Conservation (phyloP, 2,888 invertebrate species). For the Chrysolina oricalcia region DNA sequence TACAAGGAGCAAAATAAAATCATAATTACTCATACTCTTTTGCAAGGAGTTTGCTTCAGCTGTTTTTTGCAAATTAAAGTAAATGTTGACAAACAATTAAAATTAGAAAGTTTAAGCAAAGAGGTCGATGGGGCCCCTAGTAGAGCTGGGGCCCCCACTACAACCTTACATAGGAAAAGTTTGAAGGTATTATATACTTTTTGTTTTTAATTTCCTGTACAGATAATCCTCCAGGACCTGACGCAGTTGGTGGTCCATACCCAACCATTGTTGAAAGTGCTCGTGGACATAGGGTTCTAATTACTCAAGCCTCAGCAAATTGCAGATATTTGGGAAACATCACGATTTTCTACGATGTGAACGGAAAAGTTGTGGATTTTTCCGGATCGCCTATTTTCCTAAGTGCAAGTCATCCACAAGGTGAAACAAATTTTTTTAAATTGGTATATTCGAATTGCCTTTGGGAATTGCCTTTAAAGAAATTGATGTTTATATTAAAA, state of each 20-base stretch:
- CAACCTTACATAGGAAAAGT: too few relatives aligned
- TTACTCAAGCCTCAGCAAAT: conserved; percentile 83
- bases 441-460: too few relatives aligned
- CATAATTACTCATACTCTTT: too few relatives aligned
- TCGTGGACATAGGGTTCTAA: conserved; percentile 75
- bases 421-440: neutral
- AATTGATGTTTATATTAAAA: neutral
- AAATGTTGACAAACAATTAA: too few relatives aligned
- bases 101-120: too few relatives aligned
- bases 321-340: conserved; percentile 87
- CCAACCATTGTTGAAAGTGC: conserved; percentile 79
- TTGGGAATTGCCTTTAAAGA: too few relatives aligned
- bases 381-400: conserved; percentile 80
- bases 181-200: too few relatives aligned
- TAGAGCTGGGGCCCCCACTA: too few relatives aligned
- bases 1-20: too few relatives aligned
- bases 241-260: conserved; percentile 77
- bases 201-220: conserved; percentile 31
- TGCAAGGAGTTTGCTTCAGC: too few relatives aligned
- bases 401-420: neutral
- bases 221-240: conserved; percentile 72
- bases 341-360: conserved; percentile 79
- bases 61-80: too few relatives aligned
- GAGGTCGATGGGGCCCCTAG: too few relatives aligned
- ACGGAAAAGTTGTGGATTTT: conserved; percentile 79